These are phyloP conservation scores for Rousettus madagascariensis DNA, from an alignment of 2,797 vertebrate species.

Conservation along the genomic window DNA sequence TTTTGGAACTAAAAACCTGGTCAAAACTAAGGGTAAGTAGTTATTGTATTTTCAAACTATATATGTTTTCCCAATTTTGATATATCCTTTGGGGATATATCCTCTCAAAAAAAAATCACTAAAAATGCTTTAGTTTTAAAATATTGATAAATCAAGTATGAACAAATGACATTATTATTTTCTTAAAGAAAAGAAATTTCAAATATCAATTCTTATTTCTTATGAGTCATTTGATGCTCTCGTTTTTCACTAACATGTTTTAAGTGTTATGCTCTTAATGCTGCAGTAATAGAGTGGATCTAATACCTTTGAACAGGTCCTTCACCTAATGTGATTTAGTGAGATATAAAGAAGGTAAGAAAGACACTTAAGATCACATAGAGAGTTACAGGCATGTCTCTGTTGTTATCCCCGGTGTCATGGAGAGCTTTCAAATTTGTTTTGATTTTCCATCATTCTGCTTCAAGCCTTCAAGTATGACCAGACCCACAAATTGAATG, in stretches of 20 bases:
- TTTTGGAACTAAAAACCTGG: neutral
- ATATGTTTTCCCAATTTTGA: neutral
- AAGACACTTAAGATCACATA: neutral
- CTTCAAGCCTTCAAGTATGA: neutral
- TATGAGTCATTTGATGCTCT: neutral
- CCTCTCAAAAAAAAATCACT: neutral
- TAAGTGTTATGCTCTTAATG: neutral
- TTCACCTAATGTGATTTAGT: neutral
- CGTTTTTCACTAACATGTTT: neutral
- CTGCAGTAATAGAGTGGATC: neutral
- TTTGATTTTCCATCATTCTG: neutral
- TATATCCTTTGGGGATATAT: neutral
- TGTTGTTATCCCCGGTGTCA: neutral
- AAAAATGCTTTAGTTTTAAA: constrained; percentile 35
- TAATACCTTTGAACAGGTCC: neutral
- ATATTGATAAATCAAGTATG: neutral
- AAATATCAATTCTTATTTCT: neutral
- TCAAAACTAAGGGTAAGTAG: neutral
- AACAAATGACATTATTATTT: constrained; percentile 3
- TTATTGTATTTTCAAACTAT: constrained; percentile 36
- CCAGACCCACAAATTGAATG: neutral
- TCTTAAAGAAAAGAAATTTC: neutral
- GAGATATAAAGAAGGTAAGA: neutral
- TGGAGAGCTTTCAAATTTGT: neutral
- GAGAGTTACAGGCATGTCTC: neutral